phyloP scores from a whole-genome alignment of 2,113 vertebrate species.

The Sclerurus mexicanus region DNA sequence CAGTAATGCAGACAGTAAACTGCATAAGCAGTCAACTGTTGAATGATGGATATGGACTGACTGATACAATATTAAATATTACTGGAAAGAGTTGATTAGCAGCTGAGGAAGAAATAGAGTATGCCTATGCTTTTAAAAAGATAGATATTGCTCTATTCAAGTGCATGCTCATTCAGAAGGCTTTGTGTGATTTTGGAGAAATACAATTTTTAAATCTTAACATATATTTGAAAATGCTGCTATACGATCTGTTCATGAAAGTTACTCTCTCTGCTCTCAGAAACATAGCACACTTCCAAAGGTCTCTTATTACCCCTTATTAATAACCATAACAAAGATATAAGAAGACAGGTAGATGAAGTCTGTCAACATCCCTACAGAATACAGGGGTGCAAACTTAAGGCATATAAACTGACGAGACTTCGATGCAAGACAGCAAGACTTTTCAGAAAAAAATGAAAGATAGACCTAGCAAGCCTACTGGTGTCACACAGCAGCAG shows the following conservation, averaged over 20 bases:
- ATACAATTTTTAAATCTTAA: not conserved
- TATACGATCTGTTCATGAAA: not conserved
- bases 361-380: not conserved
- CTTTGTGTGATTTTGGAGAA: not conserved
- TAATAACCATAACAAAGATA: not conserved
- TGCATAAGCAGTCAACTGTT: not conserved
- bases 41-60: not conserved
- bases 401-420: not conserved
- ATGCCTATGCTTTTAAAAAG: not conserved
- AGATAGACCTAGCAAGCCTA: not conserved
- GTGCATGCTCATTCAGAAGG: not conserved
- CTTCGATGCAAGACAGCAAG: not conserved
- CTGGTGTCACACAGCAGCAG: not conserved
- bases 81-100: not conserved
- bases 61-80: not conserved
- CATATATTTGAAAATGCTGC: not conserved
- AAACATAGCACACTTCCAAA: not conserved
- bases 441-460: not conserved
- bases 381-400: not conserved
- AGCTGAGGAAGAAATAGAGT: not conserved
- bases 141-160: not conserved
- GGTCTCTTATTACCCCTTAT: not conserved
- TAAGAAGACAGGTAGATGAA: not conserved
- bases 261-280: not conserved
- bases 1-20: not conserved